Evolutionary conservation across 2,797 vertebrate genomes (phyloP).

Genomic region (Synaphobranchus kaupii): DNA sequence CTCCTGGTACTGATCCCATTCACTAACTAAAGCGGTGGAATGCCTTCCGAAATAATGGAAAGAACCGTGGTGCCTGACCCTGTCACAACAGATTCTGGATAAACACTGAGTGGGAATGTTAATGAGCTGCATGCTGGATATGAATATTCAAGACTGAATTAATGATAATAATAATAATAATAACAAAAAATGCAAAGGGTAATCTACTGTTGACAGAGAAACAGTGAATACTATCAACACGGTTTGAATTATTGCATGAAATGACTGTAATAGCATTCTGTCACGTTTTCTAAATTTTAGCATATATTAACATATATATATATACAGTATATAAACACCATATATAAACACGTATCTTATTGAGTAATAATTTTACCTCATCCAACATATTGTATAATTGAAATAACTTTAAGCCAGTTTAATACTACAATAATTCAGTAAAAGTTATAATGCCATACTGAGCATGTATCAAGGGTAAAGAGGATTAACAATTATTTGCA

Average conservation of each 20-base stretch:
- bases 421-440: conserved; percentile 52
- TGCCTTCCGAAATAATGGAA: conserved; percentile 9
- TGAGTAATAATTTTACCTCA: conserved; percentile 27
- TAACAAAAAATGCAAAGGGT: conserved; percentile 20
- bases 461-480: conserved; percentile 60
- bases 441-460: conserved; percentile 45
- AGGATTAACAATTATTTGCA: conserved; percentile 67
- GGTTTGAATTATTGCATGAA: conserved; percentile 4
- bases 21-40: not conserved
- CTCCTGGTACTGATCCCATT: not conserved
- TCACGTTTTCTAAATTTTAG: conserved; percentile 9
- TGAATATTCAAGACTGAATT: conserved; percentile 48
- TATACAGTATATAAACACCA: too few species aligned
- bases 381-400: conserved; percentile 36
- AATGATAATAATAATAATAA: conserved; percentile 9
- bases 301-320: conserved; percentile 30
- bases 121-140: conserved; percentile 37
- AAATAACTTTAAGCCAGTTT: conserved; percentile 57
- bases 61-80: conserved; percentile 34
- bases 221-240: conserved; percentile 6
- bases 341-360: conserved; percentile 40
- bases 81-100: conserved; percentile 33
- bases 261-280: conserved; percentile 23
- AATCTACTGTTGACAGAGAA: conserved; percentile 30
- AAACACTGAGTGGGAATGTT: conserved; percentile 37